Conservation (phyloP, 2,797 vertebrate genomes). For the Darevskia nairensis region DNA sequence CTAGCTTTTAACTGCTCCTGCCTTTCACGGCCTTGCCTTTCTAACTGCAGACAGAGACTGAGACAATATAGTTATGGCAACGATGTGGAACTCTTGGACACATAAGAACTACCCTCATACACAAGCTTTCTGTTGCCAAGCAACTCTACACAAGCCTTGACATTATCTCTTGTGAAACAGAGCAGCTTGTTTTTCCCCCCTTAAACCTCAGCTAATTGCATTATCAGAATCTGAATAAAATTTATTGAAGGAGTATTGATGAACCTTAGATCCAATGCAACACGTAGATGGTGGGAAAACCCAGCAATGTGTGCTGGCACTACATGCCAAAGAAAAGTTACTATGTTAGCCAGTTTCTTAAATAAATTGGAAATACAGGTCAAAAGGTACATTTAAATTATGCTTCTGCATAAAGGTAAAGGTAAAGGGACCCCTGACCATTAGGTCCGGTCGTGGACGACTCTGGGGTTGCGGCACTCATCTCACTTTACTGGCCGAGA, state of each 20-base stretch:
- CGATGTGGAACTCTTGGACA: background rate
- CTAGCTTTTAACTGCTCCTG: conserved; percentile 26
- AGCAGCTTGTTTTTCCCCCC: conserved; percentile 17
- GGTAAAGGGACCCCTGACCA: too few relatives aligned
- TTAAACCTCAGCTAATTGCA: conserved; percentile 25
- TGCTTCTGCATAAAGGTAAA: background rate
- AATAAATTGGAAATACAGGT: conserved; percentile 19
- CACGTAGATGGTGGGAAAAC: conserved; percentile 16
- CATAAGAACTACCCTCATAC: conserved; percentile 28
- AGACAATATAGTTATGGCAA: conserved; percentile 46
- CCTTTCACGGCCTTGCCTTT: background rate
- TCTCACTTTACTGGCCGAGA: too few relatives aligned
- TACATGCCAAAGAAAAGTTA: background rate
- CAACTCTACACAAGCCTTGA: conserved; percentile 47
- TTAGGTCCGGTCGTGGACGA: too few relatives aligned
- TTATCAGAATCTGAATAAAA: conserved; percentile 43
- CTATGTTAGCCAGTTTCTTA: background rate
- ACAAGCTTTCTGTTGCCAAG: conserved; percentile 54
- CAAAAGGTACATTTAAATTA: background rate
- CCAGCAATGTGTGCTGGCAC: background rate
- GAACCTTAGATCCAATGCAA: background rate
- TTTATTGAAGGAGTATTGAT: conserved; percentile 5
- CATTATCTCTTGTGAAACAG: conserved; percentile 39
- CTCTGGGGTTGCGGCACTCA: too few relatives aligned
- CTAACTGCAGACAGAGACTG: background rate